A percentile compares a stretch with the other conserved stretches of the same genome.
Conservation (phyloP, 2,797 vertebrate species). For the Melanotaenia pygmaea region DNA sequence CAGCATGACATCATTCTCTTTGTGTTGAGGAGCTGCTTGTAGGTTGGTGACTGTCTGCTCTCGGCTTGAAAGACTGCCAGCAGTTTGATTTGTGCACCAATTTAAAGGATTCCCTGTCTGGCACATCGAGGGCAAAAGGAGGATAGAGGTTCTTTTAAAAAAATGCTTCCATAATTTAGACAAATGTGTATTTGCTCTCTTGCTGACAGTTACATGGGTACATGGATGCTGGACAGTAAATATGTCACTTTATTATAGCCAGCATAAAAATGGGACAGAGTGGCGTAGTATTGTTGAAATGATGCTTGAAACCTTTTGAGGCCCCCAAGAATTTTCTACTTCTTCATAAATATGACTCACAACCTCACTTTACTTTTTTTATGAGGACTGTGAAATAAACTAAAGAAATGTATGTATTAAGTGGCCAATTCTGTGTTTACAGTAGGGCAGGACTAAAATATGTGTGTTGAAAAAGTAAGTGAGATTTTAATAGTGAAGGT, state of each 20-base stretch:
- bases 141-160: neutral
- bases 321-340: neutral
- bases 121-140: constrained; percentile 25
- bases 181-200: neutral
- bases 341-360: neutral
- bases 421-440: neutral
- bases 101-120: constrained; percentile 50
- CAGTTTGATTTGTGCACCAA: constrained; percentile 52
- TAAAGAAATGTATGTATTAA: too few relatives aligned
- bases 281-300: neutral
- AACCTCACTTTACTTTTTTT: neutral
- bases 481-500: neutral
- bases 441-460: neutral
- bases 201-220: neutral
- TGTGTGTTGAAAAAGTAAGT: neutral
- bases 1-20: constrained; percentile 65
- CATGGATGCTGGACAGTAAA: neutral
- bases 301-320: neutral
- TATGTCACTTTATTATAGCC: neutral
- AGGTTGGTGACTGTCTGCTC: constrained; percentile 32
- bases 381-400: neutral
- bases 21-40: constrained; percentile 51
- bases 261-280: neutral
- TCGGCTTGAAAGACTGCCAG: constrained; percentile 37
- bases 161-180: neutral